These are phyloP conservation scores for Chymomyza amoena DNA, from an alignment of 2,888 invertebrate species.

Conservation along the genomic window DNA sequence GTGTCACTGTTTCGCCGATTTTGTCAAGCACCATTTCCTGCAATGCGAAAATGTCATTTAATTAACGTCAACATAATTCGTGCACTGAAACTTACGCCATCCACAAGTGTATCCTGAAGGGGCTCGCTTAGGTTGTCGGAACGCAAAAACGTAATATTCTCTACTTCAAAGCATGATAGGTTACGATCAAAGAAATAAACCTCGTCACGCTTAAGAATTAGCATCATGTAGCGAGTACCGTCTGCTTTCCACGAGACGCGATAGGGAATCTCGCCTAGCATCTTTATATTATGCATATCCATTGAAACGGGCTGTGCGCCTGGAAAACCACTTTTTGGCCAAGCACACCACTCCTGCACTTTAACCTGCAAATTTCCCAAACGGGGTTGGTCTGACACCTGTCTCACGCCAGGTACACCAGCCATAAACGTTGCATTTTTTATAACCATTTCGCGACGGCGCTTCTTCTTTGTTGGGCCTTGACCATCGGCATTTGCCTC, in stretches of 20 bases:
- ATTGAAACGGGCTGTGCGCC: conserved; percentile 99
- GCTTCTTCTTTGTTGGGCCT: conserved; percentile 75
- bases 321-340: conserved; percentile 91
- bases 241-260: conserved; percentile 99
- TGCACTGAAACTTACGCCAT: conserved; percentile 86
- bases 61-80: not conserved
- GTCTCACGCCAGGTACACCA: conserved; percentile 88
- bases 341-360: conserved; percentile 89
- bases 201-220: conserved; percentile 91
- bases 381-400: conserved; percentile 83
- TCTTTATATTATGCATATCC: conserved; percentile 88
- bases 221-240: conserved; percentile 97
- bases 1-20: conserved; percentile 86
- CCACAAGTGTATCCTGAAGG: conserved; percentile 90
- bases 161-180: conserved; percentile 92
- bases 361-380: conserved; percentile 85
- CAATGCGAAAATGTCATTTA: conserved; percentile 17
- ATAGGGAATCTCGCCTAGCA: conserved; percentile 90
- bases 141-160: conserved; percentile 88
- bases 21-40: conserved; percentile 98
- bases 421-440: conserved; percentile 90
- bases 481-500: conserved; percentile 33
- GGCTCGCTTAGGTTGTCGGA: conserved; percentile 85
- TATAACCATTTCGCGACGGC: conserved; percentile 81
- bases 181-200: conserved; percentile 97